These are phyloP conservation scores for Dynastes hyllus DNA, from an alignment of 2,888 invertebrate genomes.

Conservation along the genomic window DNA sequence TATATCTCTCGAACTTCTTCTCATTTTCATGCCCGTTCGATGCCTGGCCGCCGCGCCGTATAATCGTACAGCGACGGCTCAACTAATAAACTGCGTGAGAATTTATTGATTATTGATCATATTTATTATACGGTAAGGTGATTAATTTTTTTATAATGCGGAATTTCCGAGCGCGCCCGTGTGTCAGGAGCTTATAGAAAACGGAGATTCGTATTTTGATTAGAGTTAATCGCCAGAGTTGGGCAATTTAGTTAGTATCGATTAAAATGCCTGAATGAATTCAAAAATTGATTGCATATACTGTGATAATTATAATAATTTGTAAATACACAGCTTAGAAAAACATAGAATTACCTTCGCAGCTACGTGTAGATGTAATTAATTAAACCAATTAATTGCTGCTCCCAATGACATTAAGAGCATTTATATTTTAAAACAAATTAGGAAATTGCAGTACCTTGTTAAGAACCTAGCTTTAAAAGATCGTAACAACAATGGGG, in stretches of 20 bases:
- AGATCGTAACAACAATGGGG: too few species aligned
- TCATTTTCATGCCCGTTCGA: constrained; percentile 25
- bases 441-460: too few species aligned
- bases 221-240: constrained; percentile 42
- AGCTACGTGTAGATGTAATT: not conserved
- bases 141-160: constrained; percentile 45
- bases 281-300: constrained; percentile 52
- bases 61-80: constrained; percentile 6
- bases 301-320: constrained; percentile 53
- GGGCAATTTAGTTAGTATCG: constrained; percentile 37
- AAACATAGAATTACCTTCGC: constrained; percentile 4
- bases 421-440: not conserved
- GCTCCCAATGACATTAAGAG: not conserved
- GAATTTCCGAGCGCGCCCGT: constrained; percentile 24
- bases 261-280: constrained; percentile 47
- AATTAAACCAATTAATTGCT: constrained; percentile 10
- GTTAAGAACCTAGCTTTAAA: too few species aligned
- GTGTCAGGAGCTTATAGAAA: constrained; percentile 28
- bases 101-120: constrained; percentile 47
- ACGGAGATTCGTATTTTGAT: constrained; percentile 43
- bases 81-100: constrained; percentile 45
- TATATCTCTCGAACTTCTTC: constrained; percentile 20
- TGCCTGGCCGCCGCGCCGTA: not conserved
- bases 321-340: constrained; percentile 40
- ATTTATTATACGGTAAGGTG: constrained; percentile 44